Percentiles rank a stretch among this genome's conserved stretches.
These are phyloP conservation scores for Strix aluco DNA, from an alignment of 2,113 vertebrate genomes.

Conservation along the genomic window DNA sequence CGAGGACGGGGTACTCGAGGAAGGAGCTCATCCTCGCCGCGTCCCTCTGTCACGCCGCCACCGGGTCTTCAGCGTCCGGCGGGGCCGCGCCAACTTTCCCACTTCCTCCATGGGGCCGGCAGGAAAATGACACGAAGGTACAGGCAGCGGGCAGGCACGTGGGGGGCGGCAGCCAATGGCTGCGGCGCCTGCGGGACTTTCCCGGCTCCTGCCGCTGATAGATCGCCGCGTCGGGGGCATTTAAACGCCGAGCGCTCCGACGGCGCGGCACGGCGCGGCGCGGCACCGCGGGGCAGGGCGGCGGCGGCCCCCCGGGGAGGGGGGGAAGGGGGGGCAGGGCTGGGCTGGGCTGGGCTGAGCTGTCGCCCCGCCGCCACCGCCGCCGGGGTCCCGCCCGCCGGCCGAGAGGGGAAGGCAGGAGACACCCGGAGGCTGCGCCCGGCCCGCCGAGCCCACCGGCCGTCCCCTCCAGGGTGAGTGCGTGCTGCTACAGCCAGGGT, in stretches of 20 bases:
- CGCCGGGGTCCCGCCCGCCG: neutral
- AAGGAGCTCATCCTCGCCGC: slow-evolving; percentile 95
- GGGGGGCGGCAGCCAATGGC: slow-evolving; percentile 86
- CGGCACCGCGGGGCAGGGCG: slow-evolving; percentile 60
- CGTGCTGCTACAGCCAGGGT: neutral
- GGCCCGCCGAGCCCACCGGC: neutral
- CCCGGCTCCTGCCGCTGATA: slow-evolving; percentile 83
- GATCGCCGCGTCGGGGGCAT: slow-evolving; percentile 90
- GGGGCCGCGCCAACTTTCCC: slow-evolving; percentile 92
- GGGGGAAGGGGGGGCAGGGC: neutral
- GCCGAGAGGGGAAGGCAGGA: neutral
- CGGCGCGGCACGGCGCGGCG: slow-evolving; percentile 85
- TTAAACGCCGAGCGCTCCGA: slow-evolving; percentile 93
- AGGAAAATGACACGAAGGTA: slow-evolving; percentile 91
- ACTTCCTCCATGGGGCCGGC: slow-evolving; percentile 84
- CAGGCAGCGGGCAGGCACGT: slow-evolving; percentile 76
- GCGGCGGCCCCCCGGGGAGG: neutral
- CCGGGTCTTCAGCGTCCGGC: slow-evolving; percentile 82
- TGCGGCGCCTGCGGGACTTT: slow-evolving; percentile 80
- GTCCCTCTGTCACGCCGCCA: slow-evolving; percentile 82
- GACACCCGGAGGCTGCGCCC: neutral
- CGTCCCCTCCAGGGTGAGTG: slow-evolving; percentile 10
- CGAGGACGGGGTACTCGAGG: slow-evolving; percentile 90
- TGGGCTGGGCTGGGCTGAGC: neutral
- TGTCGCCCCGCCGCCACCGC: neutral